A percentile compares a stretch with the other conserved stretches of the same genome.
phyloP scores from a whole-genome alignment of 1,140 invertebrate species.

The Onthophagus taurus region DNA sequence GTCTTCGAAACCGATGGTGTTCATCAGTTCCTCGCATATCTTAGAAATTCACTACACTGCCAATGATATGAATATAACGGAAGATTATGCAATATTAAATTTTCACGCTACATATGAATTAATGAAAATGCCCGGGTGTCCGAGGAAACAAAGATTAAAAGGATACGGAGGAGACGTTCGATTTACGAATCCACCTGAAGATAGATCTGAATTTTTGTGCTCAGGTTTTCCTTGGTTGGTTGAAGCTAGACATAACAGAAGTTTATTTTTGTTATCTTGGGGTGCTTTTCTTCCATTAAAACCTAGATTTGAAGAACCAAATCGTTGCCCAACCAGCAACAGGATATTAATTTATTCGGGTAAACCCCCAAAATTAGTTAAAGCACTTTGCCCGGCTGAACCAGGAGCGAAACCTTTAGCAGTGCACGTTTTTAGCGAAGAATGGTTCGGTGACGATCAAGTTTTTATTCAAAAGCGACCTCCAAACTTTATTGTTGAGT shows the following conservation, averaged over 20 bases:
- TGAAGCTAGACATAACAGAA: constrained; percentile 61
- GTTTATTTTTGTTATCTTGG: constrained; percentile 66
- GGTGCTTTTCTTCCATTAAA: constrained; percentile 47
- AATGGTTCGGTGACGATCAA: constrained; percentile 47
- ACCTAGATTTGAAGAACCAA: constrained; percentile 45
- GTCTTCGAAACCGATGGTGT: constrained; percentile 46
- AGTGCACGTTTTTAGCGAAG: constrained; percentile 65
- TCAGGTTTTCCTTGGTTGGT: constrained; percentile 65
- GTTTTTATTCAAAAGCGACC: constrained; percentile 35
- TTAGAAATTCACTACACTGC: constrained; percentile 55
- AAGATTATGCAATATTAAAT: constrained; percentile 59
- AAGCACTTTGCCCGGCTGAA: constrained; percentile 63
- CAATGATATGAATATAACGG: constrained; percentile 52
- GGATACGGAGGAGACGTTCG: constrained; percentile 53
- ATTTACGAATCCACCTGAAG: constrained; percentile 49
- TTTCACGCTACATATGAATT: constrained; percentile 61
- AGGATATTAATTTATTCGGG: constrained; percentile 55
- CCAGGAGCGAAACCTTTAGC: constrained; percentile 54
- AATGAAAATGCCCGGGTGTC: constrained; percentile 52
- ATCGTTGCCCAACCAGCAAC: constrained; percentile 51
- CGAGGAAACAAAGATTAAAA: constrained; percentile 50
- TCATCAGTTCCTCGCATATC: constrained; percentile 51
- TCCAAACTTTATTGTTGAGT: constrained; percentile 59
- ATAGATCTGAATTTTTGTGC: constrained; percentile 54
- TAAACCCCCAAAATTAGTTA: constrained; percentile 51